A percentile compares a stretch with the other conserved stretches of the same genome.
Evolutionary conservation across 2,888 invertebrate species (phyloP).

Genomic region (Piscicola geometra): DNA sequence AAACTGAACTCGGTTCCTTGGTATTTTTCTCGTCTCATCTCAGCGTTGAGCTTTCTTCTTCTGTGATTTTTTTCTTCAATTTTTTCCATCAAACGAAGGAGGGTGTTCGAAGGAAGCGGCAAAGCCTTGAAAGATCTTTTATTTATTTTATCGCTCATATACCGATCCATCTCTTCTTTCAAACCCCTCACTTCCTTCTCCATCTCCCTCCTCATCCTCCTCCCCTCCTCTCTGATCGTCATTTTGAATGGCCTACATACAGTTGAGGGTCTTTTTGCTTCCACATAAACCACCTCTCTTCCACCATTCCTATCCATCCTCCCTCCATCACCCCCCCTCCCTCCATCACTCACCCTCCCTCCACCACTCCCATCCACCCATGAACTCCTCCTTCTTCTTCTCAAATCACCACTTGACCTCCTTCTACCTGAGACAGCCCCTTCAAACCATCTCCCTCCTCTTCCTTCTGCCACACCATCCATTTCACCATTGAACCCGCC

Average conservation of each 20-base stretch:
- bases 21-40: slow-evolving; percentile 8
- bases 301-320: too few relatives aligned
- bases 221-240: slow-evolving; percentile 23
- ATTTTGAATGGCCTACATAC: slow-evolving; percentile 24
- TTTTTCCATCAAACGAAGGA: background rate
- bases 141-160: background rate
- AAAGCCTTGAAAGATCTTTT: slow-evolving; percentile 2
- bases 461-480: too few relatives aligned
- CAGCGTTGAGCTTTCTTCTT: slow-evolving; percentile 6
- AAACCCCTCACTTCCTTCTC: background rate
- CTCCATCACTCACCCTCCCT: too few relatives aligned
- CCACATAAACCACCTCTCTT: background rate
- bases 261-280: slow-evolving; percentile 7
- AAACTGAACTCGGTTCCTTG: slow-evolving; percentile 3
- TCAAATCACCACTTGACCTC: too few relatives aligned
- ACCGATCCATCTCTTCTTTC: slow-evolving; percentile 8
- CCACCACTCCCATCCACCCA: too few relatives aligned
- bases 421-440: too few relatives aligned
- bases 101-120: slow-evolving; percentile 16
- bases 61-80: background rate
- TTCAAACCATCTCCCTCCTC: too few relatives aligned
- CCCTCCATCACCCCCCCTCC: too few relatives aligned
- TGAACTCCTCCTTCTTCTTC: too few relatives aligned
- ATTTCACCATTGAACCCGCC: too few relatives aligned
- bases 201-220: background rate